Percentiles rank a stretch among this genome's conserved stretches.
Conservation (phyloP, 2,113 vertebrate species). For the Misgurnus mizolepis region DNA sequence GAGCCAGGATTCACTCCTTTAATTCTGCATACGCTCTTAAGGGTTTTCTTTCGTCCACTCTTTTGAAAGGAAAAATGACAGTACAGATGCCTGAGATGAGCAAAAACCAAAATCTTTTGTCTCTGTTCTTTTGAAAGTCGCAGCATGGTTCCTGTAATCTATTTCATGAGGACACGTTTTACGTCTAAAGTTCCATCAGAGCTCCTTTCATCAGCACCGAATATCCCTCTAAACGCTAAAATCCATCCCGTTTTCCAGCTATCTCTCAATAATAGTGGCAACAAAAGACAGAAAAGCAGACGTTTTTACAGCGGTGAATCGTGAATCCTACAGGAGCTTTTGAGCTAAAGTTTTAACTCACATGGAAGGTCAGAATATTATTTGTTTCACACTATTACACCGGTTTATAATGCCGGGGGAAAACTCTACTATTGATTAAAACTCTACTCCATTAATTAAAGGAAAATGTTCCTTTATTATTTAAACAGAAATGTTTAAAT, state of each 20-base stretch:
- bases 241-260: conserved; percentile 3
- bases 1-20: background rate
- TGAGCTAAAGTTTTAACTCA: background rate
- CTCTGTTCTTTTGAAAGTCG: background rate
- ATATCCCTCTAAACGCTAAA: background rate
- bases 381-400: too few relatives aligned
- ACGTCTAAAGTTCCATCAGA: conserved; percentile 1
- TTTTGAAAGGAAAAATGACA: background rate
- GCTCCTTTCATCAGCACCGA: conserved; percentile 7
- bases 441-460: too few relatives aligned
- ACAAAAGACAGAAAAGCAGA: background rate
- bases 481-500: too few relatives aligned
- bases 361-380: too few relatives aligned
- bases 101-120: background rate
- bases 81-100: conserved; percentile 19
- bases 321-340: background rate
- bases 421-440: too few relatives aligned
- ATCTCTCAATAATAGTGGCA: background rate
- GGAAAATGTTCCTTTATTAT: too few relatives aligned
- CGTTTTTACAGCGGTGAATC: background rate
- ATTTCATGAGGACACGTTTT: background rate
- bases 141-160: background rate
- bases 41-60: conserved; percentile 8
- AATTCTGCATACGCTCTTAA: background rate
- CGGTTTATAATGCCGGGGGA: too few relatives aligned